phyloP scores from a whole-genome alignment of 64 coral and sea anemone species.

The Stichodactyla mertensii region DNA sequence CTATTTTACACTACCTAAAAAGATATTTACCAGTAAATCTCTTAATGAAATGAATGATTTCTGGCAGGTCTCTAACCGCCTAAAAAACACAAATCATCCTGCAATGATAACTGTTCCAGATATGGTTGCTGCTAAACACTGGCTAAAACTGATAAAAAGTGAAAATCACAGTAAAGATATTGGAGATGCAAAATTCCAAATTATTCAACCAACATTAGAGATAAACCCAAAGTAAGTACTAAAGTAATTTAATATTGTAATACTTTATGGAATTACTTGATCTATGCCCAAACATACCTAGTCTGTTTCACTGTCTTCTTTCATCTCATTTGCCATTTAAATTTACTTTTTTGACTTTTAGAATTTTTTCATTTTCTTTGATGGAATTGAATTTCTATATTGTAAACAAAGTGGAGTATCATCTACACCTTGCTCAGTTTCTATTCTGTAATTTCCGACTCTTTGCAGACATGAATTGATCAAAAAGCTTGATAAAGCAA shows the following conservation, averaged over 20 bases:
- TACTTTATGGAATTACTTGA: too few relatives aligned
- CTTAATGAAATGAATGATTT: neutral
- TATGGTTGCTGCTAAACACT: constrained; percentile 97
- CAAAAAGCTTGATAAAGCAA: constrained; percentile 66
- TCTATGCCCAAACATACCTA: too few relatives aligned
- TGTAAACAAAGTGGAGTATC: neutral
- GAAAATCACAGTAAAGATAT: constrained; percentile 70
- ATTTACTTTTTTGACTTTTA: too few relatives aligned
- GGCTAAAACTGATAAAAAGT: constrained; percentile 75
- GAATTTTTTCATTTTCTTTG: too few relatives aligned
- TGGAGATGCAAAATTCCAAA: constrained; percentile 72
- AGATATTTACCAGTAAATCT: too few relatives aligned
- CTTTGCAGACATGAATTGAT: constrained; percentile 83
- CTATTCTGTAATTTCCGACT: neutral
- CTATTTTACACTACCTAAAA: neutral
- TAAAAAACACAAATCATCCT: constrained; percentile 73
- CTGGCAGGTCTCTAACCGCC: constrained; percentile 57
- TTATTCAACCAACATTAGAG: constrained; percentile 88
- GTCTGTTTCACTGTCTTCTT: too few relatives aligned
- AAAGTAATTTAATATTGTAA: neutral
- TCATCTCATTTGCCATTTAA: too few relatives aligned
- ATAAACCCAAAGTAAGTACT: constrained; percentile 79
- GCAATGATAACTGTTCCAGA: constrained; percentile 98
- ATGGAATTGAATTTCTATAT: too few relatives aligned
- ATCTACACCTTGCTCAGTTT: neutral